Conservation (phyloP, 64 coral and sea anemone genomes). For the Trachythela sp. region DNA sequence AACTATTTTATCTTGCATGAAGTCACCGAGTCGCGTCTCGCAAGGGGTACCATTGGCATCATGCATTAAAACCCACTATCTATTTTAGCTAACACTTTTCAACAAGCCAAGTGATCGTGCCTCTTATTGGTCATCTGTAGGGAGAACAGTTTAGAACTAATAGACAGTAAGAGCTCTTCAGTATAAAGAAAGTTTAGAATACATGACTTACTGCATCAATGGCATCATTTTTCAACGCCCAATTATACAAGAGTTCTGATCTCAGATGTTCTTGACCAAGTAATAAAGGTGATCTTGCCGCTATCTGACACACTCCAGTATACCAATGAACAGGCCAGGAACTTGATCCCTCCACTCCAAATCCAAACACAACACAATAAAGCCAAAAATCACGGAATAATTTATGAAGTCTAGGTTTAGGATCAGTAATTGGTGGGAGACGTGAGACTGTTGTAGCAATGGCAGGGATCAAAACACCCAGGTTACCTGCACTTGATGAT, state of each 20-base stretch:
- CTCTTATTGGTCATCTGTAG: no score
- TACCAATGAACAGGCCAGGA: conserved; percentile 92
- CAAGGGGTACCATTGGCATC: no score
- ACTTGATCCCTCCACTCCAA: conserved; percentile 74
- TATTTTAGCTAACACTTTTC: no score
- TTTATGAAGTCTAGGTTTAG: conserved; percentile 84
- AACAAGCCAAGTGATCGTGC: no score
- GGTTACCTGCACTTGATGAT: conserved; percentile 90
- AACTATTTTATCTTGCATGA: no score
- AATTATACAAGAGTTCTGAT: conserved; percentile 87
- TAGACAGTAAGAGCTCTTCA: no score
- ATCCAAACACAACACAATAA: conserved; percentile 97
- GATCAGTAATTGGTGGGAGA: conserved; percentile 69
- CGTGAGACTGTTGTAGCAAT: conserved; percentile 73
- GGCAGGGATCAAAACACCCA: conserved; percentile 91
- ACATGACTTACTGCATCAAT: conserved; percentile 69
- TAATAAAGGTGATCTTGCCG: conserved; percentile 74
- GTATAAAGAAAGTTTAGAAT: no score
- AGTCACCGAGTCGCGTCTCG: no score
- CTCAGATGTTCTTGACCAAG: conserved; percentile 85
- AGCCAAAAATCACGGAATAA: conserved; percentile 92
- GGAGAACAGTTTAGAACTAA: no score
- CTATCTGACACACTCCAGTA: conserved; percentile 72
- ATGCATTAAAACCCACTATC: no score
- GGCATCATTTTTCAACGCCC: conserved; percentile 78